A percentile compares a stretch with the other conserved stretches of the same genome.
Evolutionary conservation across 2,888 invertebrate species (phyloP).

Genomic region (Cephus runcator): DNA sequence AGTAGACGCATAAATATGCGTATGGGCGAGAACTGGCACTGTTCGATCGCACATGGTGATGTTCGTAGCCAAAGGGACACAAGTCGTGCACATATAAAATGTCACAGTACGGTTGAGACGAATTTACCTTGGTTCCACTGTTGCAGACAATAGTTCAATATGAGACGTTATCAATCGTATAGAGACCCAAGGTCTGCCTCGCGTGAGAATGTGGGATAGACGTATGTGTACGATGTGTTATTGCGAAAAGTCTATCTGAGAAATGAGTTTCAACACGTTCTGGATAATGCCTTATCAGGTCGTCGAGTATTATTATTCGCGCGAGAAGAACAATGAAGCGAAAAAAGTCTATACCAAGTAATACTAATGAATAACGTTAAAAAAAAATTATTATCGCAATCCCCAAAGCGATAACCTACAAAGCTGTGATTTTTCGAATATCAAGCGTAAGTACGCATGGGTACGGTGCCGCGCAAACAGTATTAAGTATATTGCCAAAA

Average conservation of each 20-base stretch:
- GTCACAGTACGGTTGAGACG: background rate
- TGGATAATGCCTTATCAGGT: background rate
- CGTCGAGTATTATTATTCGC: background rate
- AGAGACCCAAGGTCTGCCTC: background rate
- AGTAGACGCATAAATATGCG: background rate
- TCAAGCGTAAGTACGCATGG: background rate
- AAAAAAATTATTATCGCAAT: background rate
- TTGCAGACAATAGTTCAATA: background rate
- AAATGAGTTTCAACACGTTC: background rate
- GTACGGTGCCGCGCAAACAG: too few relatives aligned
- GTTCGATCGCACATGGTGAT: background rate
- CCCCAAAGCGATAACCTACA: background rate
- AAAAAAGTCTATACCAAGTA: background rate
- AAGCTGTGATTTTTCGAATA: background rate
- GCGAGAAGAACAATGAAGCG: background rate
- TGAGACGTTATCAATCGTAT: background rate
- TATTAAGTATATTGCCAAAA: background rate
- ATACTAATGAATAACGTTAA: background rate
- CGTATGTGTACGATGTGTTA: background rate
- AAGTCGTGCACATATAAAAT: background rate
- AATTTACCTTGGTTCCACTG: background rate
- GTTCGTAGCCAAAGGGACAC: background rate
- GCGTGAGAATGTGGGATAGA: background rate
- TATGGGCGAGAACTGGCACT: background rate
- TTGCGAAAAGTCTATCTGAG: background rate